phyloP scores from a whole-genome alignment of 1,140 invertebrate species.

The Thaumatotibia leucotreta region DNA sequence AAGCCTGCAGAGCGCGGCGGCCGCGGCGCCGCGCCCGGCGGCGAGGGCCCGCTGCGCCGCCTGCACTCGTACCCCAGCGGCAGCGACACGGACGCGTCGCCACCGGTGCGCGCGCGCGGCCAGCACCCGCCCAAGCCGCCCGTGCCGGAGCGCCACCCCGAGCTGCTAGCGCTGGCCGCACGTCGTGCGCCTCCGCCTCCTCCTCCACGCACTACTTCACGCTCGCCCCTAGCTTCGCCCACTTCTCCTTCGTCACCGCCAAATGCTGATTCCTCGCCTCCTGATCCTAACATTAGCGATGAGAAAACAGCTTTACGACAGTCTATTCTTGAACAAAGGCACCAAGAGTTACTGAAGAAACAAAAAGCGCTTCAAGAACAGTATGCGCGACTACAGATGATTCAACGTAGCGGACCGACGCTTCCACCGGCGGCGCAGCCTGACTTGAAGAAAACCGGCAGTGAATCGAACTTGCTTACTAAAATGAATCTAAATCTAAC shows the following conservation, averaged over 20 bases:
- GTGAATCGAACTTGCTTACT: constrained; percentile 90
- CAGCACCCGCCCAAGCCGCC: constrained; percentile 81
- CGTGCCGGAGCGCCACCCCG: constrained; percentile 86
- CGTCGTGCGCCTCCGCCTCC: constrained; percentile 91
- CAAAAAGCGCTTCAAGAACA: constrained; percentile 92
- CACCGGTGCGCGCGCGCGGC: constrained; percentile 78
- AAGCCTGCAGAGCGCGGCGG: constrained; percentile 82
- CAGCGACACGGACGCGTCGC: constrained; percentile 84
- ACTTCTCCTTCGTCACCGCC: constrained; percentile 69
- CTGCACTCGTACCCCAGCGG: constrained; percentile 86
- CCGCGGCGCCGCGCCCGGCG: constrained; percentile 80
- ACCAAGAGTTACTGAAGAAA: constrained; percentile 90
- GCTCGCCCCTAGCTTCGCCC: constrained; percentile 88
- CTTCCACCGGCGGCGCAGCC: constrained; percentile 79
- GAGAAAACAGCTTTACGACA: constrained; percentile 83
- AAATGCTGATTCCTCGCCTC: constrained; percentile 58
- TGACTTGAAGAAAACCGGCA: constrained; percentile 91
- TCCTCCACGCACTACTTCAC: constrained; percentile 88
- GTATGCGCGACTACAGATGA: constrained; percentile 89
- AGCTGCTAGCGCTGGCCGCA: constrained; percentile 80
- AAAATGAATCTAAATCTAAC: constrained; percentile 87
- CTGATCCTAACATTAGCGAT: constrained; percentile 38
- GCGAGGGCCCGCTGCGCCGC: constrained; percentile 82
- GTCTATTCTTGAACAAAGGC: constrained; percentile 87
- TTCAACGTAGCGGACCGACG: constrained; percentile 85